These are phyloP conservation scores for Aricia artaxerxes DNA, from an alignment of 2,888 invertebrate species.

Conservation along the genomic window DNA sequence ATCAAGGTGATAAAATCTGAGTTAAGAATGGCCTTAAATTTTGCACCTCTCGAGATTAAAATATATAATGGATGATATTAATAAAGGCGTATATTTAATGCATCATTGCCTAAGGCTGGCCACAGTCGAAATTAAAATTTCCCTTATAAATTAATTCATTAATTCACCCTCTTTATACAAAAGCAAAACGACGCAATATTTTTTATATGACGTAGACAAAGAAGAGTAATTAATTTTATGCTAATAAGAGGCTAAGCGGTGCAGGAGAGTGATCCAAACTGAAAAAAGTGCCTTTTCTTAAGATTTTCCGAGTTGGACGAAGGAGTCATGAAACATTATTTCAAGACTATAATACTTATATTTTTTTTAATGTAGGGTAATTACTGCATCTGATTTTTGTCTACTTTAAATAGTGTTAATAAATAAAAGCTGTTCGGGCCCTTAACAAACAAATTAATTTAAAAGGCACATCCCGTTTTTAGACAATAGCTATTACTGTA, in stretches of 20 bases:
- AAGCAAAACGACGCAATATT: conserved; percentile 43
- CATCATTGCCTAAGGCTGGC: not conserved
- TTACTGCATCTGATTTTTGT: not conserved
- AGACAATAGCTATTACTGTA: not conserved
- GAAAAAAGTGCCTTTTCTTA: conserved; percentile 10
- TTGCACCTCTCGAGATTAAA: not conserved
- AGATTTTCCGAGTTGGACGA: not conserved
- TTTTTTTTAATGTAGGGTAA: not conserved
- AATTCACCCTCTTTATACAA: conserved; percentile 35
- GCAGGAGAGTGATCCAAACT: conserved; percentile 26
- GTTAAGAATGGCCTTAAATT: not conserved
- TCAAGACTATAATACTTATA: not conserved
- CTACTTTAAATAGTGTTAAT: no score
- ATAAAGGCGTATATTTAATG: conserved; percentile 9
- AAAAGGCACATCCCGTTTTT: not conserved
- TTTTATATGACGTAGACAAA: conserved; percentile 46
- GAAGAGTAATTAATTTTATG: conserved; percentile 43
- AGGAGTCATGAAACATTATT: not conserved
- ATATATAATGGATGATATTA: not conserved
- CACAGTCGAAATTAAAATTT: conserved; percentile 15
- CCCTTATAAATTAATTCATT: conserved; percentile 30
- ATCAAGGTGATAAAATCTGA: not conserved
- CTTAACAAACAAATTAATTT: no score
- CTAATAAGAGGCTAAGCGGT: conserved; percentile 41
- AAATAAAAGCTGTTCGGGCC: no score